Base-by-base conservation (phyloP, 2,888 invertebrate genomes). In the Leptothorax acervorum region DNA sequence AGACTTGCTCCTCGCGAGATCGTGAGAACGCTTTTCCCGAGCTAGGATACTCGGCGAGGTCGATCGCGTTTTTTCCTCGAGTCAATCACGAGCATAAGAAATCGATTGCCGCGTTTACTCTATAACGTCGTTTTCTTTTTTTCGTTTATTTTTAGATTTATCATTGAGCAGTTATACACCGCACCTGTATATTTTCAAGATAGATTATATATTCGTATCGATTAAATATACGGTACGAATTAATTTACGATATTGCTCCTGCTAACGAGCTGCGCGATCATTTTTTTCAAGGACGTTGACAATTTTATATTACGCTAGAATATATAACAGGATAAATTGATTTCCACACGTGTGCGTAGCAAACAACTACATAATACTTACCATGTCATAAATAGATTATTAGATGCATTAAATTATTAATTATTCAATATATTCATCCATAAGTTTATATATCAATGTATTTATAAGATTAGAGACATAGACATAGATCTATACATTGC, bases 11-110 rank as follows among this genome's bases (percentile, higher is more conserved):
- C 74, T 42, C 84, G 85, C 42, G 85, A 79, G 87, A 90, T 92
- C 92, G 92, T 90, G 92, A 90, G 92, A 92, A 92, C 85, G 18
- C 35, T 79, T 71, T 79, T 71, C 57, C 35, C 31, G 42, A 35
- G 31, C 75, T 23, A 2, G 28, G 6, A 68, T 23, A 31, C n/a
- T 63, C 51, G 15, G 28, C 57, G n/a, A 55, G n/a, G 23, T 39
- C 45, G 65, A 76, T 74, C 68, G 45, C 23, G 57, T 55, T 57
- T 6, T 35, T 51, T 39, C 15, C 12, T 15, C 66, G 39, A 68
- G 18, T 60, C 6, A 12, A 35, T 71, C 45, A 11, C 6, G 39
- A 5, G 18, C 2, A 9, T 9, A 53, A 65, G 62, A 71, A 65
- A 1, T 28, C 28, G 73, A 45, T 35, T 5, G 35, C n/a, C 18